Evolutionary conservation across 2,113 vertebrate species (phyloP), one percentile per base, ranked within the genome.

Genomic region (Chloroceryle aenea): DNA sequence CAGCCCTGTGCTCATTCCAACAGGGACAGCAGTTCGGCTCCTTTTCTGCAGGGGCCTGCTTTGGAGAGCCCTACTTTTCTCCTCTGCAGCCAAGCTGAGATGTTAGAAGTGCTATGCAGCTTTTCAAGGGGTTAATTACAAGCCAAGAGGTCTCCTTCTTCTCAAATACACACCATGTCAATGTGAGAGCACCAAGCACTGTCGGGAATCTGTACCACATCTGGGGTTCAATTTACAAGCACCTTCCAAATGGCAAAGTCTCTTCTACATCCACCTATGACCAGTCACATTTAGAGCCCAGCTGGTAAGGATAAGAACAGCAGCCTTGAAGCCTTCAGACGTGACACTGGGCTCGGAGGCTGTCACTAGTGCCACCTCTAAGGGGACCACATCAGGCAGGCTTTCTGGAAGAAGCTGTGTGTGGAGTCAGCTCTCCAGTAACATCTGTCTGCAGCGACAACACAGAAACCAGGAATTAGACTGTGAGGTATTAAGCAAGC

Each of bases 21-120:
- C 0, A 5, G 30, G 27, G 42, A 62, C 26, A 21, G 32, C 26
- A 58, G 32, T 10, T 27, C 0, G 0, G 14, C 40, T 74, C 14
- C 50, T 62, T 12, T 34, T 30, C 76, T 27, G 13, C 6, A 17
- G 48, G 58, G 23, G 13, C 10, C 61, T 62, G 32, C 8, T 10
- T 85, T 58, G 38, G 18, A 75, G 62, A 85, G 29, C 47, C n/a
- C 50, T 26, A 1, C 8, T 58, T 56, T 56, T 21, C 50, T 40
- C 48, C 53, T 45, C 62, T 52, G 56, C 36, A 43, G 62, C 48
- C 19, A 45, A 58, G 11, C 40, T 69, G 2, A 9, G n/a, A 20
- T 4, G 14, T 18, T 50, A 32, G 14, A 76, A 76, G 17, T 8
- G 34, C 34, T n/a, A 45, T 64, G 25, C 38, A 59, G 69, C 29